Evolutionary conservation across 2,113 vertebrate species (phyloP), one percentile per base, ranked within the genome.

Genomic region (Mola mola): DNA sequence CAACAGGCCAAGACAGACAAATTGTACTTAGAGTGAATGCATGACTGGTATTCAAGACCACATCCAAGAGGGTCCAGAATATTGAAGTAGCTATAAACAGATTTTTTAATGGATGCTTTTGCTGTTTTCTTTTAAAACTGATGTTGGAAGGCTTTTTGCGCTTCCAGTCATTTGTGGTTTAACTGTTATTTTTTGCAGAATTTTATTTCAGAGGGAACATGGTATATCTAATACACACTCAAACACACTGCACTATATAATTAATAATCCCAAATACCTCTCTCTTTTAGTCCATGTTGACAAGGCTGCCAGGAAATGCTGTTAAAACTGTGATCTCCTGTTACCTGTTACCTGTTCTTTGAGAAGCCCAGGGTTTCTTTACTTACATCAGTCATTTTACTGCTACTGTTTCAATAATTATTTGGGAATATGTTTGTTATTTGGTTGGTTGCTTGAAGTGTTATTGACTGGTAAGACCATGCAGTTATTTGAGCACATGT

Each of bases 231-330:
- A 33, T 8, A 33, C 29, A 33, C 29, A 33, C 1, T 38, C 40
- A 26, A 7, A 16, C 5, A 36, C 47, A 20, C 13, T 12, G 8
- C 10, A 25, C 26, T 31, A 16, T 29, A 42, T 34, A 2, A 24
- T 37, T 46, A 51, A 26, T 51, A 38, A 31, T n/a, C 31, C 53
- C 40, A 52, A 69, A 44, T 48, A 13, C 12, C 49, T 31, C 53
- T 20, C 21, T 28, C 38, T 25, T 40, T 61, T 41, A 50, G 59
- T 25, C 17, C n/a, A n/a, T n/a, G n/a, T n/a, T n/a, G n/a, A 60
- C 41, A n/a, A 7, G n/a, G 58, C 33, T 69, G 22, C 29, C 36
- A 66, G 55, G 55, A 73, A 64, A 77, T 59, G 19, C 20, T 19
- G 31, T 55, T 13, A 68, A 24, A 12, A 21, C n/a, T 37, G 17